Base-by-base conservation (phyloP, 1,140 invertebrate species). In the Uloborus diversus region DNA sequence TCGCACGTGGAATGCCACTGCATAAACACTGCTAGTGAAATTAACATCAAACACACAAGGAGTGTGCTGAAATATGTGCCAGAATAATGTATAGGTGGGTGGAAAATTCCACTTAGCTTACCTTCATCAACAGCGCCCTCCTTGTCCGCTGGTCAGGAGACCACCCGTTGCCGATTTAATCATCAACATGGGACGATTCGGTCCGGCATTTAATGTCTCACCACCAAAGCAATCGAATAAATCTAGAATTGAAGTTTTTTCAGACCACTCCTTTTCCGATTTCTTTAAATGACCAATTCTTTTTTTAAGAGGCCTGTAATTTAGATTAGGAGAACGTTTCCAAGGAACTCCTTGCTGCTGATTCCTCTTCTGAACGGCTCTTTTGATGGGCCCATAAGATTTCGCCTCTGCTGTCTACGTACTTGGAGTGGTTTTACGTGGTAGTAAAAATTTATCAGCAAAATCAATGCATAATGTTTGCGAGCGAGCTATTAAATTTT, bases 401-500 rank as follows among this genome's bases (percentile, higher is more conserved):
- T 53, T 61, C 25, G 27, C 61, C 61, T 71, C 30, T 27, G 25
- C 7, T 20, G 5, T 53, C 11, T 53, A 9, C 49, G 49, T 20
- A 20, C 49, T 53, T 9, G 13, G 5, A 53, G 13, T n/a, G 23
- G 17, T 53, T 53, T 53, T 53, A 53, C 49, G 23, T 27, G 56
- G 53, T 61, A 73, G 42, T 64, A 73, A 75, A 62, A n/a, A 3
- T 33, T 75, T 75, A 75, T 75, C 71, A 35, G 42, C 25, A 27
- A 64, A 75, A 75, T 75, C 71, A 47, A 53, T 64, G 28, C 71
- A 64, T 75, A 53, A 49, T 49, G 59, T 13, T 33, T 53, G n/a
- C 33, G 32, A 32, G 11, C 1, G 9, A 23, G 71, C 59, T 61
- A 64, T 75, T 75, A 75, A 75, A 75, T 75, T 75, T 75, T 75